Evolutionary conservation across 2,797 vertebrate species (phyloP), one percentile per base, ranked within the genome.

Genomic region (Cichlasoma orientale): DNA sequence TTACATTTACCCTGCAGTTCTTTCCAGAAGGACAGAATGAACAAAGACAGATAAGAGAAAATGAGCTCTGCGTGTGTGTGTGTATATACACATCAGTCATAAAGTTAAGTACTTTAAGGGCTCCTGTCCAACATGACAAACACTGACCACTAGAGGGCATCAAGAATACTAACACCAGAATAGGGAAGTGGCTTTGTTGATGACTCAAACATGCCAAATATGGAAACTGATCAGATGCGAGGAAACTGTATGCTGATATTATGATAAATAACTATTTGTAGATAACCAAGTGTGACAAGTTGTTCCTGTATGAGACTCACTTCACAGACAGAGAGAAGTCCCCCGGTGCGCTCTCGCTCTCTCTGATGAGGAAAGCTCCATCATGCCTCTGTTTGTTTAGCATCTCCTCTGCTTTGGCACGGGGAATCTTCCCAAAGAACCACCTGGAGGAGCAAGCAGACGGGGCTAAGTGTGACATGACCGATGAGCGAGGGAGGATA

Each of bases 261-360:
- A 74, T 11, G 18, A 73, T 58, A 18, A 56, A 25, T 36, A 69
- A 59, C 13, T 36, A 61, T 68, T 82, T 47, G 33, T 29, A 86
- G 72, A 36, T 16, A 50, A 70, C 10, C 1, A 77, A 54, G 50
- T 16, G 27, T 74, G 74, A 83, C 27, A 56, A 41, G 57, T 38
- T 55, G 57, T 38, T 55, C 9, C 3, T 36, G 52, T 36, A 58
- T 1, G 7, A 21, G 44, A 96, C 98, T 95, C 89, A 99, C 98
- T 99, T 99, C 89, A 99, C 98, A 1, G 98, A 99, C 56, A 99
- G 97, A 27, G 98, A 99, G 95, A 99, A 99, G 92, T 99, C 98
- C 58, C 98, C 98, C 0, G 98, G 98, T 38, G 98, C 98, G 3
- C 98, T 99, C 95, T 99, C 98, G 8, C 98, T 99, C 95, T 99